Conservation (phyloP, 2,888 invertebrate genomes). For the Trypoxylon attenuatum region DNA sequence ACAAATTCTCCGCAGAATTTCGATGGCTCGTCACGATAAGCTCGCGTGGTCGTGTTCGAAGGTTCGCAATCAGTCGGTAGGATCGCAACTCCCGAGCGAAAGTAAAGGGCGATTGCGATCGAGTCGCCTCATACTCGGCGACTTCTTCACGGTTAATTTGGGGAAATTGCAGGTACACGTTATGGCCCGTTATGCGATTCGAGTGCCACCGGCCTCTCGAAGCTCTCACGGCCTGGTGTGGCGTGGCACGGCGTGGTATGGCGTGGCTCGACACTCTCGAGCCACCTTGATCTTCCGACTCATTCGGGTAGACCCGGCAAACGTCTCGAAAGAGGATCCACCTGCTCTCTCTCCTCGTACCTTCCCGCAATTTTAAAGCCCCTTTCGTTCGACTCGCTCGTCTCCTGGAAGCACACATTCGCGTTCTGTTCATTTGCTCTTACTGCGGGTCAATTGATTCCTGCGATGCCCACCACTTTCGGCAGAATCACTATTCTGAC, state of each 20-base stretch:
- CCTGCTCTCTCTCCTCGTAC: slow-evolving; percentile 38
- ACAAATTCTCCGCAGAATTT: neutral
- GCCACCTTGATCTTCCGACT: slow-evolving; percentile 4
- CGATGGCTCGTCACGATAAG: slow-evolving; percentile 13
- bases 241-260: neutral
- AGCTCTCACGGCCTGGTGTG: too few relatives aligned
- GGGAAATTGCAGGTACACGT: slow-evolving; percentile 6
- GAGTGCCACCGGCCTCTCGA: too few relatives aligned
- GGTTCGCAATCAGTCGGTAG: slow-evolving; percentile 16
- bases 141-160: slow-evolving; percentile 6
- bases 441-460: too few relatives aligned
- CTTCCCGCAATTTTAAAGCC: slow-evolving; percentile 34
- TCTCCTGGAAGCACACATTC: neutral
- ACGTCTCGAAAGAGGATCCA: slow-evolving; percentile 46
- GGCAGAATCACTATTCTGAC: too few relatives aligned
- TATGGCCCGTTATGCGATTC: neutral
- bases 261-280: slow-evolving; percentile 28
- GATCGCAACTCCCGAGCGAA: neutral
- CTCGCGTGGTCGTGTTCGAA: slow-evolving; percentile 16
- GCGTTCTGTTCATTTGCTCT: too few relatives aligned
- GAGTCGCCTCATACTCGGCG: neutral
- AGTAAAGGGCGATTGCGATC: slow-evolving; percentile 5
- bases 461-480: too few relatives aligned
- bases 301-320: too few relatives aligned
- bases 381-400: slow-evolving; percentile 22